These are phyloP conservation scores for Leptura quadrifasciata DNA, from an alignment of 2,888 invertebrate species.

Conservation along the genomic window DNA sequence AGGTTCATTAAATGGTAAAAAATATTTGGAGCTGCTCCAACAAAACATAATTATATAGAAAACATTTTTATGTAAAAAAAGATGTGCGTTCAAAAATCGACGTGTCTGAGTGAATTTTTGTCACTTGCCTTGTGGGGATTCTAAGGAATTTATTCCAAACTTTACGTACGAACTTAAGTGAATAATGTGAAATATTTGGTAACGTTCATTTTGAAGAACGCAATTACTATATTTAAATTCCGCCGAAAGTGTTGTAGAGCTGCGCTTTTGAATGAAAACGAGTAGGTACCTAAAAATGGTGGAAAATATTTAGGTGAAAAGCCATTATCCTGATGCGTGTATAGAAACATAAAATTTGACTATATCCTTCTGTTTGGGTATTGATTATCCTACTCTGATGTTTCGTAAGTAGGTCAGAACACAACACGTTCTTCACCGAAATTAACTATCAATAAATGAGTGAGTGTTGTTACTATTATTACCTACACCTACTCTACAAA, in stretches of 20 bases:
- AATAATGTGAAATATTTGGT: no score
- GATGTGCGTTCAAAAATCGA: no score
- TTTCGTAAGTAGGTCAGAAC: conserved; percentile 30
- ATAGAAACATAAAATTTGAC: conserved; percentile 16
- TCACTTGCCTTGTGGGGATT: no score
- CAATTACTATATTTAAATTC: background rate
- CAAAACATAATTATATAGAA: no score
- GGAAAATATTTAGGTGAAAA: conserved; percentile 28
- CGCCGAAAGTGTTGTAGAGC: background rate
- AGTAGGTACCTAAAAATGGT: conserved; percentile 15
- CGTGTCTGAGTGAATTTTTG: no score
- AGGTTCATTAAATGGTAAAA: no score
- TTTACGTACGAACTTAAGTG: no score
- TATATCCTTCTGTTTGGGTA: conserved; percentile 3
- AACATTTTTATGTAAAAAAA: no score
- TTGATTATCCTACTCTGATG: conserved; percentile 8
- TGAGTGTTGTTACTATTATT: background rate
- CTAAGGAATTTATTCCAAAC: no score
- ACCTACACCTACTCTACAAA: background rate
- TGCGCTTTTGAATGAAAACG: conserved; percentile 21
- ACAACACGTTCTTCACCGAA: background rate
- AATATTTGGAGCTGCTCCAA: no score
- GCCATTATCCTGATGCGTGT: conserved; percentile 23
- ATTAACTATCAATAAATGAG: conserved; percentile 8
- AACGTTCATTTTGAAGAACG: background rate